Evolutionary conservation across 2,113 vertebrate genomes (phyloP), one percentile per base, ranked within the genome.

Genomic region (Cyanoramphus novaezelandiae): DNA sequence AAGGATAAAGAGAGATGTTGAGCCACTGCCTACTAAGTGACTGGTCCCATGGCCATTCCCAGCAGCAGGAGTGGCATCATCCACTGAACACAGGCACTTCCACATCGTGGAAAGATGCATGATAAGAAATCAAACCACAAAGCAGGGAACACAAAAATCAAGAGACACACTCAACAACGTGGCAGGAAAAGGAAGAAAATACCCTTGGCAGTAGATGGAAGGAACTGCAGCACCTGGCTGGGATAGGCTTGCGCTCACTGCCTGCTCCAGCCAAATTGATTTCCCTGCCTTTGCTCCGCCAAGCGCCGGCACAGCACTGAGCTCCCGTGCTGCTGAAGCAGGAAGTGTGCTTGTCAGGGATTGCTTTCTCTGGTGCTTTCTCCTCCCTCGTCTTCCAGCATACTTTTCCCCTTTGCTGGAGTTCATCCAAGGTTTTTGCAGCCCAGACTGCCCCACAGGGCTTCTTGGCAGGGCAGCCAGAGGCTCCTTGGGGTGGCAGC

Each of bases 111-210:
- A 18, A 35, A 65, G 35, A 6, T 11, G 41, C 27, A 27, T 1
- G 15, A 13, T 17, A 74, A 67, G 55, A 43, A 86, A 59, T 44
- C 39, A 82, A 86, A 39, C 19, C 13, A 17, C 75, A 31, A 69
- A 53, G 28, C 6, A 8, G 33, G 10, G 11, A 82, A 53, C 67
- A 29, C 19, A 29, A 49, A 87, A 64, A 86, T 33, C 49, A 46
- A 88, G 41, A 80, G 79, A n/a, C 0, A 1, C 5, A 1, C 37
- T 37, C 5, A 17, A 50, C 39, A 65, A 47, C 0, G 1, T 63
- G 59, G 67, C 31, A 85, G 59, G 41, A 91, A 74, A 91, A 88
- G 49, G 50, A 88, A 64, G 71, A 70, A 92, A 96, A 90, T 21
- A 29, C 37, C 46, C 31, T 80, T 85, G 49, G 44, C 25, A 16